Evolutionary conservation across 2,888 invertebrate species (phyloP), one percentile per base, ranked within the genome.

Genomic region (Alentia gelatinosa): DNA sequence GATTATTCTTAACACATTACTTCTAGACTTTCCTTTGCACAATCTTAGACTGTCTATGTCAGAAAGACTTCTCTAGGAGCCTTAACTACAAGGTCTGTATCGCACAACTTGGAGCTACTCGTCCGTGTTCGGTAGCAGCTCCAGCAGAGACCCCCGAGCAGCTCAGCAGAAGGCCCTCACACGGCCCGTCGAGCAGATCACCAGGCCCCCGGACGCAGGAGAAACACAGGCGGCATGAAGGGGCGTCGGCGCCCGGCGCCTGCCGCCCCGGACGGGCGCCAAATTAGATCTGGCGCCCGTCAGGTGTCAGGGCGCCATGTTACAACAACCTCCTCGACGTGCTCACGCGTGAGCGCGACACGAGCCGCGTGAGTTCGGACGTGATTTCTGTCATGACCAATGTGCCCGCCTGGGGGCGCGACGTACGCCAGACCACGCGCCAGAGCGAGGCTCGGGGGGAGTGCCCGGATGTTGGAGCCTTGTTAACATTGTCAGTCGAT

Each of bases 321-420:
- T 19, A 35, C 23, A 39, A 79, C 79, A 79, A 37, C 79, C 79
- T 79, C 79, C 37, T 19, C 35, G 37, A 26, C 79, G 37, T 39
- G 79, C n/a, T 79, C 79, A 79, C 79, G 79, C 79, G 63, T 63
- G 63, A 63, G 12, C 63, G 12, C 63, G 63, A 63, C 63, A 63
- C 63, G 63, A 5, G 63, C 19, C 26, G 63, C 23, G 63, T n/a
- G 63, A n/a, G 12, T 12, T 26, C 23, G 15, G 63, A 63, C 26
- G 79, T 26, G 79, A 79, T 19, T 79, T 79, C 79, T 79, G 79
- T 79, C 79, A 79, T 79, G 79, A 35, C 79, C 79, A 39, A 79
- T 79, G 79, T 79, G 19, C 23, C 79, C 79, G 39, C 79, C 12
- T 9, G 79, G 39, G 35, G 79, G 79, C 39, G 79, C 79, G 79